Evolutionary conservation across 2,888 invertebrate species (phyloP), one percentile per base, ranked within the genome.

Genomic region (Metallyticus violacea): DNA sequence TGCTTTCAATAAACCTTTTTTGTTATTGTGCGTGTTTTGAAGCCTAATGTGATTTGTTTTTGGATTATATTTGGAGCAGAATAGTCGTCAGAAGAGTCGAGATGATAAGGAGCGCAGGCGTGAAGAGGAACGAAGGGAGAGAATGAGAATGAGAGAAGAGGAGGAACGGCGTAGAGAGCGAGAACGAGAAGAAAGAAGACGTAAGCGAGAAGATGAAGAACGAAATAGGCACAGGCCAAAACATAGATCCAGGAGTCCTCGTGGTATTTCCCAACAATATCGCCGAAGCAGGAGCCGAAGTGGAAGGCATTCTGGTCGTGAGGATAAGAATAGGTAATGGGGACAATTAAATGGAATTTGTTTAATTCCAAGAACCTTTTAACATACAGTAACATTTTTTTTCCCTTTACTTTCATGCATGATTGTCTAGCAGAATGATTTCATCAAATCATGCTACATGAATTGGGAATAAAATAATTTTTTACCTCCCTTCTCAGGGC

Each of bases 21-120:
- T n/a, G n/a, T 22, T 77, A 77, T 77, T 25, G 25, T 77, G 22
- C 25, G 5, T 77, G 76, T 76, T 15, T 77, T 22, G 22, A 77
- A 77, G 77, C 77, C 22, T 77, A 77, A 77, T 85, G 81, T 40
- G 86, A 22, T 77, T 40, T 62, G 15, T 80, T 30, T 9, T 78
- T 26, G 7, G 77, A 9, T 84, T 77, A 7, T 26, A 2, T 80
- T 62, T 62, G 9, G 40, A 62, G 22, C 40, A 62, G 40, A 62
- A 15, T 22, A 92, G 91, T 90, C 91, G 93, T 87, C 92, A 92
- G 88, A 92, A 93, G 90, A 92, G 92, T 88, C 90, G 93, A 89
- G 92, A 93, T 89, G 93, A 93, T 88, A 92, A 93, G 89, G 93
- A 94, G 88, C 93, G 92, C 87, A 92, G 91, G 88, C 90, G 93